Evolutionary conservation across 2,888 invertebrate species (phyloP).

Genomic region (Colostygia pectinataria): DNA sequence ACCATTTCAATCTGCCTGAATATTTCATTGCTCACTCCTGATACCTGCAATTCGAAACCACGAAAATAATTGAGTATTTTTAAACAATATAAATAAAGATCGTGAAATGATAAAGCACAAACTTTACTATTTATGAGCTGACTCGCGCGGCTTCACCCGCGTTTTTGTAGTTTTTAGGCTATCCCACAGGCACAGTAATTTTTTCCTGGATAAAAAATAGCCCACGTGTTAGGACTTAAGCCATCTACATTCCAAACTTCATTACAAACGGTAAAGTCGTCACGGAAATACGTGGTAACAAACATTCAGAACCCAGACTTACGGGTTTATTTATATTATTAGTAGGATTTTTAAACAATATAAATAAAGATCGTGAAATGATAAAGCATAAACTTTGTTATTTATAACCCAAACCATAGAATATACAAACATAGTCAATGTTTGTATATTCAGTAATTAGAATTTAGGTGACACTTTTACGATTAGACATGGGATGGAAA

Average conservation of each 20-base stretch:
- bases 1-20: constrained; percentile 98
- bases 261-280: too few relatives aligned
- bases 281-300: too few relatives aligned
- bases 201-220: too few relatives aligned
- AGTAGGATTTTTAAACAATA: neutral
- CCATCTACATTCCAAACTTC: too few relatives aligned
- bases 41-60: constrained; percentile 85
- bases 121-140: neutral
- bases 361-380: neutral
- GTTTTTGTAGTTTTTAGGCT: too few relatives aligned
- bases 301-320: too few relatives aligned
- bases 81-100: neutral
- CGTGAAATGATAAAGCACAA: neutral
- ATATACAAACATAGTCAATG: constrained; percentile 10
- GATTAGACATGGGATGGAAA: constrained; percentile 19
- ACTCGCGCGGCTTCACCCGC: too few relatives aligned
- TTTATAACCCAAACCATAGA: constrained; percentile 18
- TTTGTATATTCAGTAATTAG: constrained; percentile 16
- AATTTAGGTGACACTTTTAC: constrained; percentile 24
- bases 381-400: too few relatives aligned
- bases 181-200: too few relatives aligned
- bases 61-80: constrained; percentile 20
- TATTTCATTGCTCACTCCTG: constrained; percentile 97
- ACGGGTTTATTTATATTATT: too few relatives aligned
- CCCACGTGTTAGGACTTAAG: too few relatives aligned